A percentile compares a stretch with the other conserved stretches of the same genome.
Conservation (phyloP, 2,113 vertebrate genomes). For the Microcebus ravelobensis region DNA sequence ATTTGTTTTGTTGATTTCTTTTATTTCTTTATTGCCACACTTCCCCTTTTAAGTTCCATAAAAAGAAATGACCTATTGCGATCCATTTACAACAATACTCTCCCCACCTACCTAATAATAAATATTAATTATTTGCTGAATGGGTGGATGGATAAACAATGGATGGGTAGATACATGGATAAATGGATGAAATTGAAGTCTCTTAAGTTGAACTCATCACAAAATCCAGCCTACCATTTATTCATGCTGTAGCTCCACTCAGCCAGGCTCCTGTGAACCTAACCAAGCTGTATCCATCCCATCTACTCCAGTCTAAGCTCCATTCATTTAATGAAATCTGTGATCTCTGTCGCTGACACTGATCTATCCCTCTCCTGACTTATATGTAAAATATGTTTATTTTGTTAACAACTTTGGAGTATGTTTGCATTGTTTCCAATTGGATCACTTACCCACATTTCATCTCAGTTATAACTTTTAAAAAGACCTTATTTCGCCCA, state of each 20-base stretch:
- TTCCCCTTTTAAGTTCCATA: neutral
- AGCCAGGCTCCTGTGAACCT: neutral
- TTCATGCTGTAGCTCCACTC: neutral
- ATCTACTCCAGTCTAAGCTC: neutral
- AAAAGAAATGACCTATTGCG: neutral
- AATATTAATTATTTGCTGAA: neutral
- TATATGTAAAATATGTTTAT: neutral
- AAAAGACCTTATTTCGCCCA: neutral
- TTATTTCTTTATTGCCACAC: neutral
- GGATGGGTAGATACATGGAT: neutral
- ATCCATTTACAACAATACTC: neutral
- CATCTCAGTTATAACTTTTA: neutral
- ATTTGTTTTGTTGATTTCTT: neutral
- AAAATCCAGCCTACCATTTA: neutral
- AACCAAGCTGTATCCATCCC: neutral
- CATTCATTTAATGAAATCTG: neutral
- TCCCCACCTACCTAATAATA: neutral
- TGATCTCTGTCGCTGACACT: neutral
- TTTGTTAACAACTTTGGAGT: conserved; percentile 3
- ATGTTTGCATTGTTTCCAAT: neutral
- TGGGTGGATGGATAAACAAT: neutral
- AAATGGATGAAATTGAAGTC: neutral
- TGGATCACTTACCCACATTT: neutral
- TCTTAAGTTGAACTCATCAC: neutral
- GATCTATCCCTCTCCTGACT: neutral